Evolutionary conservation across 2,113 vertebrate species (phyloP), one percentile per base, ranked within the genome.

Genomic region (Chrysochloris asiatica): DNA sequence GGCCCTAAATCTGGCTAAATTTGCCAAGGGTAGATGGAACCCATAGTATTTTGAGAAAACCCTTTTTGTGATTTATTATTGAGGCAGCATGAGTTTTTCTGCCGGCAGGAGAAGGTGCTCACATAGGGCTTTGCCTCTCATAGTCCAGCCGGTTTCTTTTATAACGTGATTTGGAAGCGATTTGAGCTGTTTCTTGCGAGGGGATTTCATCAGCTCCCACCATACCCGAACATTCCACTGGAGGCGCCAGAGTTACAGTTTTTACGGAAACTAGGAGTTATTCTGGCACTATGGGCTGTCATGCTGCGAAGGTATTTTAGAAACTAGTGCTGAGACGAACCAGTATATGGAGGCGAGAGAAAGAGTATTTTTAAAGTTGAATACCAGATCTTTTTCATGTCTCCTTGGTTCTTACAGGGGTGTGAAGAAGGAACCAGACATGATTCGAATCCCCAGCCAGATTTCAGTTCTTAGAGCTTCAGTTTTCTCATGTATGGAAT

Each of bases 161-260:
- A 54, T 38, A 77, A 47, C 93, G 76, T 63, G n/a, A n/a, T n/a
- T n/a, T n/a, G n/a, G n/a, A n/a, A n/a, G 94, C 93, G 93, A 81
- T 43, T 61, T 2, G 17, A 41, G 83, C 69, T 16, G 10, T 43
- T 77, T 86, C 76, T 95, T 96, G 77, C 92, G 0, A 89, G 76
- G 93, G 90, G 89, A 86, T 97, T 96, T 97, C 95, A 89, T 97
- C 96, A 97, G 95, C 90, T 88, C 71, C 79, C 73, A 50, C 63
- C 30, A 6, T 22, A 56, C n/a, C 56, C 17, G 45, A 81, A 79
- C 77, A n/a, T 14, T 36, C 61, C 0, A 3, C 77, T n/a, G 33
- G 75, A 63, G 63, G 72, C 30, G 10, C 83, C 6, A 2, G 33
- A 21, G 47, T 11, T 48, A 48, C 76, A 59, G 88, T 86, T 95